Base-by-base conservation (phyloP, 2,888 invertebrate species). In the Leucophenga maculata region DNA sequence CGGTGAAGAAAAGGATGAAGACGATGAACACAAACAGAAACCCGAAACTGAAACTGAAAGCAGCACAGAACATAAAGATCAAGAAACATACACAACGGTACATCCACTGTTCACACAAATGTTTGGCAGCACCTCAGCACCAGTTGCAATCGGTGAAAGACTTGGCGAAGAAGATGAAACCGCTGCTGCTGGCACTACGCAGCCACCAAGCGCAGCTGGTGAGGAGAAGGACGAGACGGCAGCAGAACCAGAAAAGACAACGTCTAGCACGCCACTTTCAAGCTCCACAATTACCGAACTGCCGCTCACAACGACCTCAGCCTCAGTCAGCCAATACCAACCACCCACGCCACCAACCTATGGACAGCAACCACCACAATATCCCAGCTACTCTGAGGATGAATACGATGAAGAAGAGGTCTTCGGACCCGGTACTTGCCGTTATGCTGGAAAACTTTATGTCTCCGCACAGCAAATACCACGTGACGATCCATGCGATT, bases 381-480 rank as follows among this genome's bases (percentile, higher is more conserved):
- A 87, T 69, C 84, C 87, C 67, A 74, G 84, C 16, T 86, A 86
- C 71, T 87, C 88, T 4, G 90, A 90, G 70, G 92, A 93, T 72
- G 94, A 94, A 78, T 94, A 95, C 82, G 94, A 95, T 82, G 94
- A 94, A 81, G 93, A 93, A 82, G 91, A 92, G 69, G 90, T 92
- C 6, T 94, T 95, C 79, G 95, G 96, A 44, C 96, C 96, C 16
- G 96, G 96, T 77, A 97, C 96, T 65, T 97, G 97, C 84, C 91
- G 97, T 80, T 97, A 96, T 82, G 95, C 96, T 70, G 96, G 97
- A 80, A 96, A 96, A 89, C 93, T 97, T 62, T 97, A 96, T 88
- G 95, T 97, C 54, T 97, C 97, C 1, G 97, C 97, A 1, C 97
- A 97, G 89, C 97, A 97, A 90, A 97, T 97, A 83, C 97, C 97